A percentile compares a stretch with the other conserved stretches of the same genome.
phyloP scores from a whole-genome alignment of 2,797 vertebrate species.

The Apogon talboti region DNA sequence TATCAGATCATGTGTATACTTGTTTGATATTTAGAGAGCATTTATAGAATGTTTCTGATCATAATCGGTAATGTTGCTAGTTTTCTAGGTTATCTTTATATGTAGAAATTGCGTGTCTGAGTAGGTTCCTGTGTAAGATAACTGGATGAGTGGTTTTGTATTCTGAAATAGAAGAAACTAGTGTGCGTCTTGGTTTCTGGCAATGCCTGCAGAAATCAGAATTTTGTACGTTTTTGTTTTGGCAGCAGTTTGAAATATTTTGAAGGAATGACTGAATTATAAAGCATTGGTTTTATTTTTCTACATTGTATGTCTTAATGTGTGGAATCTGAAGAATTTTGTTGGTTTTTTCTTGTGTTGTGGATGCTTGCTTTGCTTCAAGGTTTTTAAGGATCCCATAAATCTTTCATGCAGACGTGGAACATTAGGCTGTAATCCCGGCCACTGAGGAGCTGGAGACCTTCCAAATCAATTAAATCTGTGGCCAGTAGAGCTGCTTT shows the following conservation, averaged over 20 bases:
- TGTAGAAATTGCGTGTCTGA: background rate
- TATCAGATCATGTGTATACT: too few species aligned
- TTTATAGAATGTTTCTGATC: too few species aligned
- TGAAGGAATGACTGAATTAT: conserved; percentile 26
- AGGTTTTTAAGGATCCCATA: conserved; percentile 35
- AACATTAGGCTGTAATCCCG: conserved; percentile 44
- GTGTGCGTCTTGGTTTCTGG: conserved; percentile 27
- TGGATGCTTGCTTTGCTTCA: conserved; percentile 16
- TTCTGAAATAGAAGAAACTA: conserved; percentile 7
- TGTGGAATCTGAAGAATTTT: conserved; percentile 58
- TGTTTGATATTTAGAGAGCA: too few species aligned
- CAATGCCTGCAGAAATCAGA: conserved; percentile 31
- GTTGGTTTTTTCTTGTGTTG: conserved; percentile 16
- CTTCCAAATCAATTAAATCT: conserved; percentile 53
- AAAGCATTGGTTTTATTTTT: conserved; percentile 51
- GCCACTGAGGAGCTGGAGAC: conserved; percentile 37
- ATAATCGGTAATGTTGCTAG: too few species aligned
- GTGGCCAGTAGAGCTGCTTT: conserved; percentile 41
- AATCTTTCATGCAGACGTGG: conserved; percentile 46
- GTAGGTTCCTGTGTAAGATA: background rate
- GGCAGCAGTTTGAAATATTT: conserved; percentile 58
- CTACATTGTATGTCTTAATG: conserved; percentile 2
- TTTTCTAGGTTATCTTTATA: too few species aligned
- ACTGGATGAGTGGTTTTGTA: background rate
- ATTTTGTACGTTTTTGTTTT: conserved; percentile 42